Evolutionary conservation across 2,888 invertebrate genomes (phyloP).

Genomic region (Formica aserva): DNA sequence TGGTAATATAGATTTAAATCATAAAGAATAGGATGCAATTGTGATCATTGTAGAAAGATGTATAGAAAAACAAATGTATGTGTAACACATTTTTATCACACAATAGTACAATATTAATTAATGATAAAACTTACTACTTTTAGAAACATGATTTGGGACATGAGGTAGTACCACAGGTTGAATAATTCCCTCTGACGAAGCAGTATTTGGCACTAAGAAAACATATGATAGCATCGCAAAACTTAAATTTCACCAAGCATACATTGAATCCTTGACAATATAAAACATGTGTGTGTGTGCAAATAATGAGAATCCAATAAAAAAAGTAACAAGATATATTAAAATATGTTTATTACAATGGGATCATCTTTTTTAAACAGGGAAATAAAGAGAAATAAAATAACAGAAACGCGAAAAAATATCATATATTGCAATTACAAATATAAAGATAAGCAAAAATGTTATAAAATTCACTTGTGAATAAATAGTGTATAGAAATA

Average conservation of each 20-base stretch:
- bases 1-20: constrained; percentile 16
- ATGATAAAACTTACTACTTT: constrained; percentile 75
- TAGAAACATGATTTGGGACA: constrained; percentile 75
- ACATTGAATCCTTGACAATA: not conserved
- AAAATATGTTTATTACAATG: constrained; percentile 2
- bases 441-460: constrained; percentile 2
- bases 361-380: not conserved
- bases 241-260: constrained; percentile 47
- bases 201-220: constrained; percentile 74
- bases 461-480: not conserved
- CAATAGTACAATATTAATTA: constrained; percentile 27
- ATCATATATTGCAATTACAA: not conserved
- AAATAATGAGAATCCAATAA: constrained; percentile 9
- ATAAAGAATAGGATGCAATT: not conserved
- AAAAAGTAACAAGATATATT: not conserved
- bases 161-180: constrained; percentile 69
- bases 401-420: not conserved
- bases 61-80: not conserved
- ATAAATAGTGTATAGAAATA: not conserved
- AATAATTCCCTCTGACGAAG: constrained; percentile 67
- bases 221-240: constrained; percentile 56
- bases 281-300: not conserved
- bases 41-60: not conserved
- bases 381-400: constrained; percentile 5
- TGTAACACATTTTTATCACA: not conserved